phyloP scores from a whole-genome alignment of 2,888 invertebrate species.

The Rhingia campestris region DNA sequence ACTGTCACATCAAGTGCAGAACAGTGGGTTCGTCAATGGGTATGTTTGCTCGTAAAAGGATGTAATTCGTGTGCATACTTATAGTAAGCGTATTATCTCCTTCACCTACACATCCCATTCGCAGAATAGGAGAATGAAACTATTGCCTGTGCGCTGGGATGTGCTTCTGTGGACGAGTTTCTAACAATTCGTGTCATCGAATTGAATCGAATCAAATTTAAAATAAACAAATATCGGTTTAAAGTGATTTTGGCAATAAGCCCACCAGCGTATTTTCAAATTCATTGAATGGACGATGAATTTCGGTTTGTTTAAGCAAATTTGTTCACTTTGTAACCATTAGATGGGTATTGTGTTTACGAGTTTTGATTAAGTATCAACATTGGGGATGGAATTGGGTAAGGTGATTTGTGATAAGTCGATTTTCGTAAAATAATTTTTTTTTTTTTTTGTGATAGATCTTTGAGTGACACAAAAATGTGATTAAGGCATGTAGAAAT shows the following conservation, averaged over 20 bases:
- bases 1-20: constrained; percentile 56
- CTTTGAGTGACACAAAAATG: too few species aligned
- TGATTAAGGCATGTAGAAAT: too few species aligned
- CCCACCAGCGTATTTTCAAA: constrained; percentile 14
- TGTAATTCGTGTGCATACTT: constrained; percentile 31
- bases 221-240: constrained; percentile 42
- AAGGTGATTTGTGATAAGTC: too few species aligned
- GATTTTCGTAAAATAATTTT: too few species aligned
- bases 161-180: constrained; percentile 14
- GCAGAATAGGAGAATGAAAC: constrained; percentile 17
- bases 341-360: constrained; percentile 14
- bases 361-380: not conserved
- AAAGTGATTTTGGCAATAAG: constrained; percentile 35
- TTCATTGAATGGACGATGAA: constrained; percentile 3
- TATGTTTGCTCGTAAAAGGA: constrained; percentile 41
- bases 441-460: too few species aligned
- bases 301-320: constrained; percentile 5
- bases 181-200: constrained; percentile 42
- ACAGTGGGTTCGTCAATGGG: constrained; percentile 7
- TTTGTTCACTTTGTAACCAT: constrained; percentile 13
- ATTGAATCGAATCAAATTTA: constrained; percentile 42
- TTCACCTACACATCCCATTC: not conserved
- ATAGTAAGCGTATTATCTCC: constrained; percentile 8
- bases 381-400: not conserved
- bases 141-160: constrained; percentile 39